Evolutionary conservation across 2,797 vertebrate species (phyloP), one percentile per base, ranked within the genome.

Genomic region (Gadopsis bispinosus): DNA sequence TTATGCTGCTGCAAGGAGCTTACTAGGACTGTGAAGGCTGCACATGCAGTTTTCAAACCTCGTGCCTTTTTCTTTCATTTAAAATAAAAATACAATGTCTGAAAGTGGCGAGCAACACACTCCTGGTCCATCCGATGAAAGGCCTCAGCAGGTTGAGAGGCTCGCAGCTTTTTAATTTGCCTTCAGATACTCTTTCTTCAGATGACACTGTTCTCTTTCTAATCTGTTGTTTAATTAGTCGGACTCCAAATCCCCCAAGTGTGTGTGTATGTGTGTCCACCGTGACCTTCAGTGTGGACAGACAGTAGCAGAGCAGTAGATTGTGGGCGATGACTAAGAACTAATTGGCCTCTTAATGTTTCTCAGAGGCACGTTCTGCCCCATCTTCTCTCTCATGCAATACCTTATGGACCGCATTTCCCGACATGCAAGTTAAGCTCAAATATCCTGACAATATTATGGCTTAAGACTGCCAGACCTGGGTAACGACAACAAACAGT

Each of bases 211-310:
- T 37, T 64, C 56, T 74, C 72, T 43, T 69, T 85, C 75, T 83
- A 80, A 85, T 87, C 73, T 77, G 59, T 12, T 43, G 63, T 75
- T 80, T 83, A 71, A 78, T 76, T 78, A 75, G 20, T 63, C n/a
- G 11, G n/a, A 75, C 59, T 70, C 56, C 53, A 51, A 80, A 83
- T 74, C 71, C 65, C 58, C 66, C 14, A 20, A 56, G 54, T 53
- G 45, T 55, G 43, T 55, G 39, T 60, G 75, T 41, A 20, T 61
- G 70, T 78, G 69, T 81, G 62, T 17, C 69, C 59, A 64, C 63
- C 53, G 35, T 67, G 63, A 64, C 62, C 54, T 82, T 79, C 64
- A 70, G 8, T 63, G 55, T 50, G 39, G 69, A 74, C 55, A 54
- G 31, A 17, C 10, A 37, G 63, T 69, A 67, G 45, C 13, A 3